Percentiles rank a stretch among this genome's conserved stretches.
Evolutionary conservation across 2,888 invertebrate genomes (phyloP).

Genomic region (Drosophila histrio): DNA sequence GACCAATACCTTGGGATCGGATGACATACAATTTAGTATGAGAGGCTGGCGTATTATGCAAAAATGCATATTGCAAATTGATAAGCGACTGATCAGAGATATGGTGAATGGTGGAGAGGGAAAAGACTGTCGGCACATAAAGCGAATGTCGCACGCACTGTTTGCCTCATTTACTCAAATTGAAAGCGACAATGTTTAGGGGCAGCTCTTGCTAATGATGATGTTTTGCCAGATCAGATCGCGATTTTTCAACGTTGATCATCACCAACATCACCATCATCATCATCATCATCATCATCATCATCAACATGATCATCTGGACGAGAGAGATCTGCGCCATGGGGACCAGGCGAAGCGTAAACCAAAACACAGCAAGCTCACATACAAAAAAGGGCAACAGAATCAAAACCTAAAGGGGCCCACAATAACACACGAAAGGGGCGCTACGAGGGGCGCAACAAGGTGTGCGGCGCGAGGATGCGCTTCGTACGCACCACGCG

Average conservation of each 20-base stretch:
- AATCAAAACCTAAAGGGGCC: conserved; percentile 39
- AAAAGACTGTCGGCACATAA: conserved; percentile 70
- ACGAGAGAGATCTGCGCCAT: conserved; percentile 44
- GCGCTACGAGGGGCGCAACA: neutral
- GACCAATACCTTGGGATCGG: conserved; percentile 17
- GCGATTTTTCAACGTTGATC: conserved; percentile 13
- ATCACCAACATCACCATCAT: conserved; percentile 41
- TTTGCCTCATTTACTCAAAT: conserved; percentile 77
- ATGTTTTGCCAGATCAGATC: conserved; percentile 53
- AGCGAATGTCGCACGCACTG: conserved; percentile 78
- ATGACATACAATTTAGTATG: conserved; percentile 57
- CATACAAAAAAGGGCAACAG: conserved; percentile 69
- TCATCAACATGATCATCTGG: conserved; percentile 1
- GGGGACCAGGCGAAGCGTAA: conserved; percentile 59
- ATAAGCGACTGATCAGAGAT: conserved; percentile 60
- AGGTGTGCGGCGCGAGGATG: neutral
- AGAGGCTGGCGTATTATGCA: conserved; percentile 65
- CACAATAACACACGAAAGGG: neutral
- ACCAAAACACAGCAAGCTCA: conserved; percentile 43
- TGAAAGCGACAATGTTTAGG: conserved; percentile 72
- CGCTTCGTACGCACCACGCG: conserved; percentile 47
- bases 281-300: conserved; percentile 12
- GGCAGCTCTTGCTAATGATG: conserved; percentile 63
- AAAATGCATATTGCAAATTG: conserved; percentile 77
- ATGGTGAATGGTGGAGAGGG: neutral